Percentiles rank a stretch among this genome's conserved stretches.
Conservation (phyloP, 1,140 invertebrate genomes). For the Grapholita molesta region DNA sequence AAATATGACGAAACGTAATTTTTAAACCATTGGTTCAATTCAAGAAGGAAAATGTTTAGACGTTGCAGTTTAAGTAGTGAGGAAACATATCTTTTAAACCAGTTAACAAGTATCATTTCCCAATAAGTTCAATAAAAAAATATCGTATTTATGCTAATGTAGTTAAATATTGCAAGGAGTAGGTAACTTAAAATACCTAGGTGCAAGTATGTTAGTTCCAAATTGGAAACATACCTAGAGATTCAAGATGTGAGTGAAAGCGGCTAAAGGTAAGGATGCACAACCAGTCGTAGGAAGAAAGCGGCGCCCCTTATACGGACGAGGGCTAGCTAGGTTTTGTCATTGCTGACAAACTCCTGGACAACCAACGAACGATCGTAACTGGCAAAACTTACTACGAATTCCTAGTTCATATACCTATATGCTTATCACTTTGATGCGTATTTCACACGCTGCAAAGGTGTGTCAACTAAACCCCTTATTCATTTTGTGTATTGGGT, state of each 20-base stretch:
- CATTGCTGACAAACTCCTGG: not conserved
- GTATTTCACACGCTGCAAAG: not conserved
- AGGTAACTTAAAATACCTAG: no score
- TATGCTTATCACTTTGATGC: not conserved
- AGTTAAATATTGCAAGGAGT: not conserved
- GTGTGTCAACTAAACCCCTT: no score
- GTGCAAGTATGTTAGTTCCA: no score
- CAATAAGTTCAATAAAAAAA: not conserved
- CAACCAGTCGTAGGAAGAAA: not conserved
- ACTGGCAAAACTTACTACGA: not conserved
- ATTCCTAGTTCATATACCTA: no score
- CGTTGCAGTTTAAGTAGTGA: no score
- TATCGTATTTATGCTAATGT: not conserved
- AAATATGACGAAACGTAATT: not conserved
- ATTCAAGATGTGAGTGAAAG: conserved; percentile 17
- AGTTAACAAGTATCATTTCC: not conserved
- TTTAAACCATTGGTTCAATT: no score
- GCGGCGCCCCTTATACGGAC: not conserved
- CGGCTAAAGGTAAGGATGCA: conserved; percentile 18
- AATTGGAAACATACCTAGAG: not conserved
- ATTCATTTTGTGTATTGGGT: no score
- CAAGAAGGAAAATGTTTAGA: no score
- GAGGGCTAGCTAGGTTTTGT: not conserved
- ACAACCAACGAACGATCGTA: not conserved
- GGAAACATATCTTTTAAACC: no score